Base-by-base conservation (phyloP, 2,113 vertebrate genomes). In the Rhinogobius similis region DNA sequence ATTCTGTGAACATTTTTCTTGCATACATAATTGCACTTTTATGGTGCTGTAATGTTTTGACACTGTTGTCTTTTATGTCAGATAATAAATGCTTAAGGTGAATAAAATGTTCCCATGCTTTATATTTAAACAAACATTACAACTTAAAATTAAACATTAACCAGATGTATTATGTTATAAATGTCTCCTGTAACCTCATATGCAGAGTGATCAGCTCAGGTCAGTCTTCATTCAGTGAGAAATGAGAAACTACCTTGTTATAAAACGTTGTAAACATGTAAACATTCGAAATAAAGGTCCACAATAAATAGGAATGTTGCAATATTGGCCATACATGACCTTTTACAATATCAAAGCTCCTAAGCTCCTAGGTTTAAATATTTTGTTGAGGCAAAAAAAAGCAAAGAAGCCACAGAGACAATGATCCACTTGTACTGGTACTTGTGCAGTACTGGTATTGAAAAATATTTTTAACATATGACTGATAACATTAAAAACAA, bases 211-310 rank as follows among this genome's bases (percentile, higher is more conserved):
- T 68, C 46, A 23, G 14, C 29, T 58, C 12, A 36, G 39, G 63
- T 52, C 58, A 59, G 26, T 72, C 52, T 65, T 52, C 61, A 3
- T 16, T 44, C n/a, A n/a, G n/a, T n/a, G n/a, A n/a, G n/a, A n/a
- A n/a, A n/a, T n/a, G n/a, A n/a, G n/a, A n/a, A n/a, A n/a, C n/a
- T n/a, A n/a, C n/a, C n/a, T n/a, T n/a, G n/a, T n/a, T n/a, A n/a
- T n/a, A n/a, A n/a, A n/a, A n/a, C n/a, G n/a, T n/a, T n/a, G n/a
- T n/a, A n/a, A n/a, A n/a, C n/a, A n/a, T n/a, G n/a, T n/a, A n/a
- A n/a, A n/a, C n/a, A n/a, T n/a, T n/a, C n/a, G n/a, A n/a, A n/a
- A n/a, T n/a, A 18, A 46, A 46, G 5, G 18, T 46, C 16, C 43
- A 46, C 43, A 46, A 46, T 20, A 20, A 46, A 20, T 46, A 20